Percentiles rank a stretch among this genome's conserved stretches.
Evolutionary conservation across 2,113 vertebrate genomes (phyloP).

Genomic region (Campylorhamphus procurvoides): DNA sequence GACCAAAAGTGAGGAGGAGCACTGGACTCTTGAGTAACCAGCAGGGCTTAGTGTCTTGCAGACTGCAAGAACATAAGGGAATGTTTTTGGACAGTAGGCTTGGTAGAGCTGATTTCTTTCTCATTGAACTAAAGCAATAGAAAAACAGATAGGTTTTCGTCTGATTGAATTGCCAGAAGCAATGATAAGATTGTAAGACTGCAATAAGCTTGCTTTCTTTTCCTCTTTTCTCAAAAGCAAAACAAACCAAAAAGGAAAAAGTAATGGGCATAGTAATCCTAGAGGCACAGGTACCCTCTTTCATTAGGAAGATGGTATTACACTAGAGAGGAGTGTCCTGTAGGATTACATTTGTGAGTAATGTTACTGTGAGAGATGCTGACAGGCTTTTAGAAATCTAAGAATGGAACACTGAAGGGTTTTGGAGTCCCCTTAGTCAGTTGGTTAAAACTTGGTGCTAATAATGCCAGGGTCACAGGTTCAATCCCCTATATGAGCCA

Average conservation of each 20-base stretch:
- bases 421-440: neutral
- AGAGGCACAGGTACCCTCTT: neutral
- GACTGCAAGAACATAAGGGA: neutral
- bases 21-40: neutral
- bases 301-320: neutral
- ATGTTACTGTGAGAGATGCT: neutral
- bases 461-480: neutral
- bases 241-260: neutral
- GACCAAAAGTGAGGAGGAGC: neutral
- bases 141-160: constrained; percentile 5
- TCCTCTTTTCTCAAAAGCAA: neutral
- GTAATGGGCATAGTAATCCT: neutral
- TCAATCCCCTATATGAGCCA: neutral
- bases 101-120: neutral
- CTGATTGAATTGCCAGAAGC: constrained; percentile 32
- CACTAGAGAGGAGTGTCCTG: neutral
- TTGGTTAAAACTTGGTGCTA: neutral
- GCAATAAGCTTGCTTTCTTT: constrained; percentile 26
- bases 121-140: neutral
- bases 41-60: neutral
- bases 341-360: neutral
- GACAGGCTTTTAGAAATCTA: neutral
- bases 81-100: neutral
- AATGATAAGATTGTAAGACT: neutral
- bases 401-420: neutral